phyloP scores from a whole-genome alignment of 2,888 invertebrate genomes.

The Keiferia lycopersicella region DNA sequence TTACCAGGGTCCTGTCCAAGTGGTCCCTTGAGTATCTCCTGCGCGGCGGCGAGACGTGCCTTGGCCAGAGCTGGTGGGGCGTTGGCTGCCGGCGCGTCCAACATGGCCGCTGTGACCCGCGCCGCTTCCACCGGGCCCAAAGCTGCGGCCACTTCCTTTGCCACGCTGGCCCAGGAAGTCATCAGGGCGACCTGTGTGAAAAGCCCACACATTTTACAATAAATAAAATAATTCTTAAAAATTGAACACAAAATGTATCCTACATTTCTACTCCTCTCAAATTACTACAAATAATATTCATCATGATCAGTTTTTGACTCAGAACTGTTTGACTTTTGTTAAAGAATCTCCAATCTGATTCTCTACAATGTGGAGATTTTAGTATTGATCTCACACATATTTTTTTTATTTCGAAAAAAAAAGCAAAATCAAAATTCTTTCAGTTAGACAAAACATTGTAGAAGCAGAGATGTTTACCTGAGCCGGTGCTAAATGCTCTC shows the following conservation, averaged over 20 bases:
- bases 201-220: no score
- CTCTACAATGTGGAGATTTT: no score
- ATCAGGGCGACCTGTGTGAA: slow-evolving; percentile 86
- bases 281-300: no score
- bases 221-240: no score
- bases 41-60: slow-evolving; percentile 91
- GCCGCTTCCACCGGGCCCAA: slow-evolving; percentile 89
- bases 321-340: no score
- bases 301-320: not conserved
- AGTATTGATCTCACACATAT: no score
- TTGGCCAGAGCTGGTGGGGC: slow-evolving; percentile 86
- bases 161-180: slow-evolving; percentile 90
- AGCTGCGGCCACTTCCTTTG: slow-evolving; percentile 89
- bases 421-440: no score
- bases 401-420: no score
- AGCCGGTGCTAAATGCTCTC: slow-evolving; percentile 88
- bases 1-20: slow-evolving; percentile 68
- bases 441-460: no score
- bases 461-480: slow-evolving; percentile 70
- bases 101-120: slow-evolving; percentile 87
- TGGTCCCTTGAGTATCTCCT: slow-evolving; percentile 83
- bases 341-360: no score
- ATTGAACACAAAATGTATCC: no score
- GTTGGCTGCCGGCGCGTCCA: slow-evolving; percentile 87
- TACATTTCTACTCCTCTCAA: no score